Base-by-base conservation (phyloP, 2,888 invertebrate species). In the Oligia latruncula region DNA sequence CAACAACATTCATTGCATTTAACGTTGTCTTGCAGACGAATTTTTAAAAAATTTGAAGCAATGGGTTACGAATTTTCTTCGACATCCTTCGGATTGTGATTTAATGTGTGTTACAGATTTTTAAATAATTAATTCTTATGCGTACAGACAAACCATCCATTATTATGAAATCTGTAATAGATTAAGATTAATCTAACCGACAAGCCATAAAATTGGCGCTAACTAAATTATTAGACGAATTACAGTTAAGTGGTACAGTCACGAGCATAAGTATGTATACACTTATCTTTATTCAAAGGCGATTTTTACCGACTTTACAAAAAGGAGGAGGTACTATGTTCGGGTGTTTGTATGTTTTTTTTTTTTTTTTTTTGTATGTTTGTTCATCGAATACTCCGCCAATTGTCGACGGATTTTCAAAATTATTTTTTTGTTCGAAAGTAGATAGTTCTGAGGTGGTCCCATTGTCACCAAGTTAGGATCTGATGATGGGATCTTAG, bases 201-300 rank as follows among this genome's bases (percentile, higher is more conserved):
- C 77, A 75, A 67, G 66, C 75, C 60, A 40, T 85, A 71, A 83
- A 81, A 86, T 83, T 85, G 78, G 81, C 65, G 72, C 81, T 86
- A 83, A 52, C 86, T 78, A 87, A 86, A 88, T 86, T 86, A 78
- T 81, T 75, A 64, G 20, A 65, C 4, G 58, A 73, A 70, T 85
- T 78, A 80, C 49, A 77, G 77, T 72, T 77, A 88, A 85, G 84
- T 87, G 81, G 78, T 70, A 75, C 0, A n/a, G n/a, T n/a, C n/a
- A n/a, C n/a, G n/a, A n/a, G n/a, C n/a, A n/a, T n/a, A n/a, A n/a
- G n/a, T n/a, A n/a, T n/a, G n/a, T n/a, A n/a, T n/a, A n/a, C n/a
- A n/a, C n/a, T n/a, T n/a, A n/a, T n/a, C n/a, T n/a, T n/a, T n/a
- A n/a, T n/a, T n/a, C n/a, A n/a, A n/a, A n/a, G n/a, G n/a, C n/a